A percentile compares a stretch with the other conserved stretches of the same genome.
Evolutionary conservation across 92 coral and sea anemone species (phyloP).

Genomic region (Epizoanthus fatuus): DNA sequence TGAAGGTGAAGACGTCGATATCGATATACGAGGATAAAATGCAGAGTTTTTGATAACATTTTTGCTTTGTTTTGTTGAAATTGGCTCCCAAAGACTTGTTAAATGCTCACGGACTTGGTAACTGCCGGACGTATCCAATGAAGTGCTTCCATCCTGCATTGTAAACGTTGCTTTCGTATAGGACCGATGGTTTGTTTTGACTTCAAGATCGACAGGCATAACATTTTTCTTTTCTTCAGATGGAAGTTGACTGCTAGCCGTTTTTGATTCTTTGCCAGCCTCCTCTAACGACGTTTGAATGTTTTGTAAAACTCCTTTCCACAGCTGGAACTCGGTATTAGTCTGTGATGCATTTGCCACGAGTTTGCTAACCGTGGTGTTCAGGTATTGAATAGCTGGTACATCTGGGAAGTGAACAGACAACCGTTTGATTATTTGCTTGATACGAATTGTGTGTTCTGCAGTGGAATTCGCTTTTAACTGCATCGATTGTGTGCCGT

Average conservation of each 20-base stretch:
- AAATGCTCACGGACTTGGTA: not conserved
- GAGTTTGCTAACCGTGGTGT: conserved; percentile 58
- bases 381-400: conserved; percentile 59
- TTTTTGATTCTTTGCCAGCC: not conserved
- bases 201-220: not conserved
- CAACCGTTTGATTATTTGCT: conserved; percentile 53
- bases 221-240: conserved; percentile 8
- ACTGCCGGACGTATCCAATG: not conserved
- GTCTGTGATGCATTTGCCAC: conserved; percentile 63
- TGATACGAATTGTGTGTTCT: conserved; percentile 26
- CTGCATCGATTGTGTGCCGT: not conserved
- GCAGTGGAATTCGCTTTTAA: not conserved
- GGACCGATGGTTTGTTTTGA: not conserved
- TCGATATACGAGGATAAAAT: not conserved
- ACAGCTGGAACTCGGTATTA: conserved; percentile 24
- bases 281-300: conserved; percentile 19
- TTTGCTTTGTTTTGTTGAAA: not conserved
- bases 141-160: not conserved
- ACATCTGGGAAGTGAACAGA: conserved; percentile 59
- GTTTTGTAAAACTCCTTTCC: conserved; percentile 32
- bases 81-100: not conserved
- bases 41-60: not conserved
- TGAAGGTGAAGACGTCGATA: no score
- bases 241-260: not conserved
- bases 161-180: not conserved